Evolutionary conservation across 1,140 invertebrate species (phyloP).

Genomic region (Scylla paramamosain): DNA sequence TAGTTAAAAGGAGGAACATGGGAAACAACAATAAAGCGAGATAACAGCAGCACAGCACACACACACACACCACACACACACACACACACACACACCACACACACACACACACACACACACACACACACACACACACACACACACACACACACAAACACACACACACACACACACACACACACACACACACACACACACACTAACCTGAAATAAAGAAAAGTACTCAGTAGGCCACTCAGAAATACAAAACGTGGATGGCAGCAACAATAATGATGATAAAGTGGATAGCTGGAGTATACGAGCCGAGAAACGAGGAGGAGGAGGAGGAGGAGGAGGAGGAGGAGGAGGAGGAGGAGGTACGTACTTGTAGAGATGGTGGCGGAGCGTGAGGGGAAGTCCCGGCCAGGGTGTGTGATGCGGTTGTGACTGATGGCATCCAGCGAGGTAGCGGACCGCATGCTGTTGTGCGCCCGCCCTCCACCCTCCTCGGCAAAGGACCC

Average conservation of each 20-base stretch:
- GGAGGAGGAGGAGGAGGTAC: background rate
- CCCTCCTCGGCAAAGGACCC: constrained; percentile 73
- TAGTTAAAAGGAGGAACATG: background rate
- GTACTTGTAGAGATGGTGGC: constrained; percentile 68
- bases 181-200: constrained; percentile 15
- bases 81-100: too few species aligned
- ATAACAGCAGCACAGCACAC: background rate
- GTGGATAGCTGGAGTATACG: background rate
- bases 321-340: background rate
- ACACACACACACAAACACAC: too few species aligned
- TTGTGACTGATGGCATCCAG: constrained; percentile 78
- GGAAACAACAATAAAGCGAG: background rate
- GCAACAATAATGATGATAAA: background rate
- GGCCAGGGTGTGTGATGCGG: constrained; percentile 68
- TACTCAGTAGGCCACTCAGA: background rate
- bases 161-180: constrained; percentile 2
- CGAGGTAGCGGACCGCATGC: constrained; percentile 78
- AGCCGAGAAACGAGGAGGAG: background rate
- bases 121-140: too few species aligned
- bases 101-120: background rate
- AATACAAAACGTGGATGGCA: background rate
- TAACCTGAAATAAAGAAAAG: background rate
- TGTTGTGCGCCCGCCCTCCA: constrained; percentile 35
- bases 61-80: too few species aligned
- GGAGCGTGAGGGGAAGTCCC: constrained; percentile 58